phyloP scores from a whole-genome alignment of 2,888 invertebrate species.

The Hypomecis punctinalis region DNA sequence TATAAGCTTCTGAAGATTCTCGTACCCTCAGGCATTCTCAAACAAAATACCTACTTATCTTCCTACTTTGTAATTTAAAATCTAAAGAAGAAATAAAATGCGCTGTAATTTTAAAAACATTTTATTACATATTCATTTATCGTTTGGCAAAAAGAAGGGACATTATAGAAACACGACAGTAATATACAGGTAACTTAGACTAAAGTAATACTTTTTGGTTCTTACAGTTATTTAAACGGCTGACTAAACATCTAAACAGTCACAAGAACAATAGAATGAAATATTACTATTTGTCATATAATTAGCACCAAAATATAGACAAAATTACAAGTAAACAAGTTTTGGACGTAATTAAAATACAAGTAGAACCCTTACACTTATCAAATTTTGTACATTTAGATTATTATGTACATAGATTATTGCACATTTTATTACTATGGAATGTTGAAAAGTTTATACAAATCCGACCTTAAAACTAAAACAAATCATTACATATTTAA shows the following conservation, averaged over 20 bases:
- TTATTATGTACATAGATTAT: slow-evolving; percentile 52
- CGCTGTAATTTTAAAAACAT: slow-evolving; percentile 59
- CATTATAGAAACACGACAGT: slow-evolving; percentile 45
- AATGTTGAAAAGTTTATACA: slow-evolving; percentile 63
- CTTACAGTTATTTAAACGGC: slow-evolving; percentile 61
- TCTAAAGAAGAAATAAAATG: slow-evolving; percentile 39
- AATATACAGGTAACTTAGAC: slow-evolving; percentile 57
- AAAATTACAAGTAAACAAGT: slow-evolving; percentile 40
- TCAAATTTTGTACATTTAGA: slow-evolving; percentile 33
- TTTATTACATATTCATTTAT: slow-evolving; percentile 75
- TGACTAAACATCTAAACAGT: slow-evolving; percentile 48
- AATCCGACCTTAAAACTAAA: background rate
- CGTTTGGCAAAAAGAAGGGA: slow-evolving; percentile 82
- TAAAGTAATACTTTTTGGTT: slow-evolving; percentile 82
- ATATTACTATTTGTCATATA: slow-evolving; percentile 47
- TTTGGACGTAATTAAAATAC: slow-evolving; percentile 47
- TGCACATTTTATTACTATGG: slow-evolving; percentile 75
- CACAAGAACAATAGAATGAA: slow-evolving; percentile 41
- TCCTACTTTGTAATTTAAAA: background rate
- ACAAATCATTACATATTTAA: slow-evolving; percentile 3
- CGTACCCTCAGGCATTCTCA: slow-evolving; percentile 9
- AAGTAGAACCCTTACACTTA: slow-evolving; percentile 12
- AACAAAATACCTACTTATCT: background rate
- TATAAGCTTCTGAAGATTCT: slow-evolving; percentile 55
- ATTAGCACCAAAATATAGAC: slow-evolving; percentile 78